A percentile compares a stretch with the other conserved stretches of the same genome.
phyloP scores from a whole-genome alignment of 2,113 vertebrate genomes.

The Cranoglanis bouderius region DNA sequence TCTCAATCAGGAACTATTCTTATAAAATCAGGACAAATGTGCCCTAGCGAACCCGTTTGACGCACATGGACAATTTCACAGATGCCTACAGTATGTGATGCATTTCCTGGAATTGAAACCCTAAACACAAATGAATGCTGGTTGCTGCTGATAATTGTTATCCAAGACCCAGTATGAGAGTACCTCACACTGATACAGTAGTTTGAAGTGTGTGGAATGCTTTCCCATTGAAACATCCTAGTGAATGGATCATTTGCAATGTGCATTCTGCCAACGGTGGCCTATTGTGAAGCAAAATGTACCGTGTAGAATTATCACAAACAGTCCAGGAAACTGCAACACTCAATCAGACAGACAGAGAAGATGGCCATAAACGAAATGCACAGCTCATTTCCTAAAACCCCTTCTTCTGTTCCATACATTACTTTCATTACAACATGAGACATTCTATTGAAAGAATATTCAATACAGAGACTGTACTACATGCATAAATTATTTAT shows the following conservation, averaged over 20 bases:
- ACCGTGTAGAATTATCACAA: conserved; percentile 17
- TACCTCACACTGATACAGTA: not conserved
- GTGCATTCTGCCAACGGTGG: not conserved
- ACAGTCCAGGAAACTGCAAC: not conserved
- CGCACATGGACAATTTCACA: not conserved
- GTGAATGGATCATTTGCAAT: conserved; percentile 41
- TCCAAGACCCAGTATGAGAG: conserved; percentile 13
- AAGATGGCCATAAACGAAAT: not conserved
- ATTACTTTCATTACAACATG: not conserved
- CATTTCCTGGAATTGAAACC: not conserved
- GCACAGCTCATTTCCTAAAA: conserved; percentile 10
- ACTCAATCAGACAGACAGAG: conserved; percentile 7
- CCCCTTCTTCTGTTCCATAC: not conserved
- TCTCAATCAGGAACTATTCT: not conserved
- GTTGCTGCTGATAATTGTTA: conserved; percentile 6
- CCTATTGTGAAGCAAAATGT: conserved; percentile 24
- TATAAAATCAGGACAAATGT: not conserved
- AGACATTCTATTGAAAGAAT: not conserved
- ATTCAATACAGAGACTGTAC: not conserved
- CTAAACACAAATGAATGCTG: conserved; percentile 7
- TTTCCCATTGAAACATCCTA: conserved; percentile 17
- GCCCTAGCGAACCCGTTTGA: not conserved
- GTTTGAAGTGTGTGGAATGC: not conserved
- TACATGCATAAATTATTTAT: not conserved
- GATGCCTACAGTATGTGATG: conserved; percentile 2